Conservation (phyloP, 1,140 invertebrate genomes). For the Arion vulgaris region DNA sequence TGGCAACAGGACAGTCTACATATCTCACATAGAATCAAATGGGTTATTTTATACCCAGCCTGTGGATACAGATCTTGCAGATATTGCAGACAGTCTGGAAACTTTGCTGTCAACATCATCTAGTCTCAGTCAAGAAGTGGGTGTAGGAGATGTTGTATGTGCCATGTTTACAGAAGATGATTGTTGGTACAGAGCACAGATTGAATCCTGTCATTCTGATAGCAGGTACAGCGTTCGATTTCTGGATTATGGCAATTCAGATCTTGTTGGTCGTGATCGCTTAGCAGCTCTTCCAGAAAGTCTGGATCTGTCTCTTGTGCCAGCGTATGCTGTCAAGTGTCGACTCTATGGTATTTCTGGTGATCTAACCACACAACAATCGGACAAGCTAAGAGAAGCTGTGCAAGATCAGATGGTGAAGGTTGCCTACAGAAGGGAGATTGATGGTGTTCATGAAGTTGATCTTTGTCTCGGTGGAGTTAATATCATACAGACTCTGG, state of each 20-base stretch:
- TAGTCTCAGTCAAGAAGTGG: background rate
- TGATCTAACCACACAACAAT: constrained; percentile 54
- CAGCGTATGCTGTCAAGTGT: constrained; percentile 59
- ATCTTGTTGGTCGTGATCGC: constrained; percentile 40
- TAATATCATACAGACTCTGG: constrained; percentile 29
- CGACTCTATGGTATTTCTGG: constrained; percentile 37
- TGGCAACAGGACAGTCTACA: constrained; percentile 38
- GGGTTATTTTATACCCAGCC: constrained; percentile 74
- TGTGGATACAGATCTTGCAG: constrained; percentile 73
- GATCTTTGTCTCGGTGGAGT: background rate
- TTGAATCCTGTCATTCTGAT: constrained; percentile 79
- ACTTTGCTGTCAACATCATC: constrained; percentile 25
- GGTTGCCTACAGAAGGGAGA: constrained; percentile 47
- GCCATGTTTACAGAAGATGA: constrained; percentile 83
- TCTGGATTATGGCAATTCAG: constrained; percentile 76
- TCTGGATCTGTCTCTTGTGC: background rate
- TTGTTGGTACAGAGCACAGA: constrained; percentile 85
- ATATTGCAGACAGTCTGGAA: constrained; percentile 67
- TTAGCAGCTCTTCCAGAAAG: constrained; percentile 47
- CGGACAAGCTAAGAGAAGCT: constrained; percentile 48
- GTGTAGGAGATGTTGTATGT: constrained; percentile 78
- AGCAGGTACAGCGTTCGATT: constrained; percentile 77
- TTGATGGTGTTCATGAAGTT: constrained; percentile 30
- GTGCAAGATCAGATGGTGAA: constrained; percentile 54
- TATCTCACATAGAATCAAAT: constrained; percentile 59